Conservation (phyloP, 2,113 vertebrate genomes). For the Pseudolaguvia tuberculata region DNA sequence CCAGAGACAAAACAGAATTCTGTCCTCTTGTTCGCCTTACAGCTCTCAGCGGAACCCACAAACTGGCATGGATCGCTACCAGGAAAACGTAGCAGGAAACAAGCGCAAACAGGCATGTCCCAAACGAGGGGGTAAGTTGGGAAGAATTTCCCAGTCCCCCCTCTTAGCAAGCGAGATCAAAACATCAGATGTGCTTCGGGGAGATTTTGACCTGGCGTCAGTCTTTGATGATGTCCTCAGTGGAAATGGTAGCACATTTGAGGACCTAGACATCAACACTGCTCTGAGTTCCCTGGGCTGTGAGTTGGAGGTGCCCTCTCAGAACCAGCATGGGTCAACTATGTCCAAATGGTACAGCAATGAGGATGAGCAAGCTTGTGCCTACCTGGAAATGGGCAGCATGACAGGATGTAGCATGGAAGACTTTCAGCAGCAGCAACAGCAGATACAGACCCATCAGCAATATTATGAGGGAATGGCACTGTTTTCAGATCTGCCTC, state of each 20-base stretch:
- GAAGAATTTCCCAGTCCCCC: conserved; percentile 61
- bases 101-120: conserved; percentile 63
- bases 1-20: conserved; percentile 62
- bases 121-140: conserved; percentile 54
- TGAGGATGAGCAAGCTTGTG: conserved; percentile 61
- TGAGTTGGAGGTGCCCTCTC: conserved; percentile 65
- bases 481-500: conserved; percentile 61
- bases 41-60: conserved; percentile 49
- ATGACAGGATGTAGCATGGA: conserved; percentile 52
- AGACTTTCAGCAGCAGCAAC: conserved; percentile 59
- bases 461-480: conserved; percentile 64
- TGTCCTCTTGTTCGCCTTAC: conserved; percentile 48
- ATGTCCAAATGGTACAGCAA: conserved; percentile 60
- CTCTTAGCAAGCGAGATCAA: conserved; percentile 63
- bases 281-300: conserved; percentile 72
- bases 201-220: conserved; percentile 71
- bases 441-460: conserved; percentile 59
- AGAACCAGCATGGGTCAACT: conserved; percentile 56
- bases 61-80: conserved; percentile 46
- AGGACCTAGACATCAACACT: conserved; percentile 76
- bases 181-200: conserved; percentile 63
- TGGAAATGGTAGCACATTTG: conserved; percentile 72
- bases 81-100: conserved; percentile 35
- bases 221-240: conserved; percentile 73
- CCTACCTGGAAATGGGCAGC: conserved; percentile 61